These are phyloP conservation scores for Phalangium opilio DNA, from an alignment of 2,888 invertebrate genomes.

Conservation along the genomic window DNA sequence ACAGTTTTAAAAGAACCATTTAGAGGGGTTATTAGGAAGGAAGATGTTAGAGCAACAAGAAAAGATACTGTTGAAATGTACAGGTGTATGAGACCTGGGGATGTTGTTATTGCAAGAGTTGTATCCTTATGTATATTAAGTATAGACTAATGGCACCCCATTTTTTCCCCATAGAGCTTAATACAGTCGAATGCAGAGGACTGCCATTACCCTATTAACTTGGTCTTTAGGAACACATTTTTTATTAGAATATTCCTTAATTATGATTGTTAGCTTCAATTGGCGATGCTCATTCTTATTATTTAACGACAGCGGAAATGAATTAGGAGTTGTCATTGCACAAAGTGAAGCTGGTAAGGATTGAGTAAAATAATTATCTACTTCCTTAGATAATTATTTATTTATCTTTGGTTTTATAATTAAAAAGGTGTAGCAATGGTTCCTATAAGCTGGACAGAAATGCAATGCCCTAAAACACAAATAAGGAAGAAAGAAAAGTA, in stretches of 20 bases:
- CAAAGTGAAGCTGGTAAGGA: constrained; percentile 50
- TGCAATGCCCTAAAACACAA: constrained; percentile 83
- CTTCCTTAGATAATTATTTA: too few relatives aligned
- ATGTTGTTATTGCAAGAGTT: constrained; percentile 82
- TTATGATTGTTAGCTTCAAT: constrained; percentile 53
- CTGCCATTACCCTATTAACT: too few relatives aligned
- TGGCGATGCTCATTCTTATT: constrained; percentile 78
- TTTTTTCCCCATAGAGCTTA: too few relatives aligned
- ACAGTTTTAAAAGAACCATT: too few relatives aligned
- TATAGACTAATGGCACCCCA: too few relatives aligned
- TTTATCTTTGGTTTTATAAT: too few relatives aligned
- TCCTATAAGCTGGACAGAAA: constrained; percentile 87
- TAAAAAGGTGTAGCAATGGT: constrained; percentile 68
- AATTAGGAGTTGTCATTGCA: constrained; percentile 85
- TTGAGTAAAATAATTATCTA: too few relatives aligned
- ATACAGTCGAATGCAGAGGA: too few relatives aligned
- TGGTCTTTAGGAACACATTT: too few relatives aligned
- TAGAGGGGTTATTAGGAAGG: too few relatives aligned
- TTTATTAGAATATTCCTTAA: constrained; percentile 1
- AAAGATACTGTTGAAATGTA: constrained; percentile 53
- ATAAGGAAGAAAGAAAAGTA: constrained; percentile 80
- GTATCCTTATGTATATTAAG: constrained; percentile 48
- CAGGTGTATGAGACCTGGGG: constrained; percentile 79
- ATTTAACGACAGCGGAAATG: constrained; percentile 87
- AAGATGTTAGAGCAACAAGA: not conserved